Conservation (phyloP, 2,888 invertebrate genomes). For the Selenia dentaria region DNA sequence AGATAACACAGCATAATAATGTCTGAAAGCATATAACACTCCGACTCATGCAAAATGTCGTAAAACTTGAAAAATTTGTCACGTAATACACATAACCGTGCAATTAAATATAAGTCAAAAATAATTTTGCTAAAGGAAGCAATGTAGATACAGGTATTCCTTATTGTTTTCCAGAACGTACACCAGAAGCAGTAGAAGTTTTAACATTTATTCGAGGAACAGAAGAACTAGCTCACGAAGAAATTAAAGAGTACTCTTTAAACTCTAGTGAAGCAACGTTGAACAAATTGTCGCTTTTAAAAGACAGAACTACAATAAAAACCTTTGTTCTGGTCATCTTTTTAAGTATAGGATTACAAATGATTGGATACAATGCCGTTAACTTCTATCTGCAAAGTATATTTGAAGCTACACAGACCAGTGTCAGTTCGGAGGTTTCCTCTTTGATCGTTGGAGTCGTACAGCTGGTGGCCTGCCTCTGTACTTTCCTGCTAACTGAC, state of each 20-base stretch:
- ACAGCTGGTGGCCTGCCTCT: slow-evolving; percentile 43
- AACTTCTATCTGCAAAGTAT: slow-evolving; percentile 51
- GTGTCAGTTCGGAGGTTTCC: slow-evolving; percentile 44
- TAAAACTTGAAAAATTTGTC: no score
- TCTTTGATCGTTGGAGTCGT: slow-evolving; percentile 50
- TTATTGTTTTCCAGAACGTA: slow-evolving; percentile 17
- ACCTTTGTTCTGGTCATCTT: slow-evolving; percentile 36
- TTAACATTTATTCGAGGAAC: slow-evolving; percentile 38
- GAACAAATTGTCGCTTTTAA: slow-evolving; percentile 26
- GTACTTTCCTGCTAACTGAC: slow-evolving; percentile 39
- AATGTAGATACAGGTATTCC: no score
- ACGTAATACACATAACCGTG: no score
- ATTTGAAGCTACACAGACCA: slow-evolving; percentile 47
- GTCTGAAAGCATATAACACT: no score
- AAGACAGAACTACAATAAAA: slow-evolving; percentile 41
- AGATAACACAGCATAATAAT: no score
- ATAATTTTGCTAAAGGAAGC: no score
- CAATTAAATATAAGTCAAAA: no score
- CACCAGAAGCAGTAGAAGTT: slow-evolving; percentile 28
- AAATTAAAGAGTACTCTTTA: slow-evolving; percentile 37
- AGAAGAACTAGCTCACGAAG: slow-evolving; percentile 33
- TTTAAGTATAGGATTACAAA: slow-evolving; percentile 35
- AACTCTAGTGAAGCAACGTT: neutral
- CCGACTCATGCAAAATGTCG: no score
- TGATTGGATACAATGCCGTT: slow-evolving; percentile 46